Conservation (phyloP, 1,140 invertebrate genomes). For the Anagrus nilaparvatae region DNA sequence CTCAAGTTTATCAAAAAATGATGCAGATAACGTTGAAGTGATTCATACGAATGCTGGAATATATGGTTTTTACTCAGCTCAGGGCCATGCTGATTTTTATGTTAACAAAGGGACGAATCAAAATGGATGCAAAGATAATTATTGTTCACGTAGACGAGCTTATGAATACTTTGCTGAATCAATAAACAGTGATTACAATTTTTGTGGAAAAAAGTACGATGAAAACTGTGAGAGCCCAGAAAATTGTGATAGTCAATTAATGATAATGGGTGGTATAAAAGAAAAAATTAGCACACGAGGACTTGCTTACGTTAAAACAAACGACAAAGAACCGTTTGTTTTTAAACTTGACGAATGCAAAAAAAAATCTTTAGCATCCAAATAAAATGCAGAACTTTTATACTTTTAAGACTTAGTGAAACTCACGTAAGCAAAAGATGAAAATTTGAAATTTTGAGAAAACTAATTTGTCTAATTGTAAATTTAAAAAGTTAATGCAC, state of each 20-base stretch:
- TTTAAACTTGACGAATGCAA: no score
- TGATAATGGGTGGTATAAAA: conserved; percentile 25
- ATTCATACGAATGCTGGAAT: conserved; percentile 38
- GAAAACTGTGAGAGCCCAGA: conserved; percentile 10
- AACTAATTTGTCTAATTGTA: no score
- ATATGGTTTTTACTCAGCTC: conserved; percentile 19
- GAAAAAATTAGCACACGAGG: background rate
- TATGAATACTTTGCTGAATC: conserved; percentile 26
- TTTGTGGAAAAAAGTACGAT: conserved; percentile 16
- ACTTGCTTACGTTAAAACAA: conserved; percentile 9
- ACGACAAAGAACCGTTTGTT: no score
- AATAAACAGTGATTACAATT: conserved; percentile 18
- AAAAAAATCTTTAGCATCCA: no score
- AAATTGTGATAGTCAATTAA: conserved; percentile 2
- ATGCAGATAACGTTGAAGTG: conserved; percentile 40
- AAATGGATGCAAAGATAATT: conserved; percentile 25
- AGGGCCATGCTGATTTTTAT: conserved; percentile 47
- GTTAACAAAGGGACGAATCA: conserved; percentile 42
- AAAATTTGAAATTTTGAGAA: no score
- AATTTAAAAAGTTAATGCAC: no score
- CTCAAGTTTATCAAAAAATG: conserved; percentile 24
- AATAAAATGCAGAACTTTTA: no score
- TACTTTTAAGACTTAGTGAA: no score
- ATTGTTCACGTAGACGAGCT: conserved; percentile 18
- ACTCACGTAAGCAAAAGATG: no score